Conservation (phyloP, 2,113 vertebrate genomes). For the Holacanthus passer region DNA sequence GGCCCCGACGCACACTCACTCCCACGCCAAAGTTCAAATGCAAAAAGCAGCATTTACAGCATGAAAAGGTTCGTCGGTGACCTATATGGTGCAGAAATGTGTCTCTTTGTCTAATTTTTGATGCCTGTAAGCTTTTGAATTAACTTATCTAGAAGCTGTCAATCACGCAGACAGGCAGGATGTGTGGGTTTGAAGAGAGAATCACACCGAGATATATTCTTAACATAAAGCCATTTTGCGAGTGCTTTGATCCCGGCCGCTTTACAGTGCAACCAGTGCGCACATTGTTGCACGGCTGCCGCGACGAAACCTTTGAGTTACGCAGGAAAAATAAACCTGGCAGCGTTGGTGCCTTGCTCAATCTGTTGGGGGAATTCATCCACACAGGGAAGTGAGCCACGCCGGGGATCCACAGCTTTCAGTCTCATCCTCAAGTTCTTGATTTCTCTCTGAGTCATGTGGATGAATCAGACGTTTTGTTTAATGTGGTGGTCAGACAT, state of each 20-base stretch:
- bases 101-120: conserved; percentile 62
- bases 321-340: neutral
- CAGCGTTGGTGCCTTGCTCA: conserved; percentile 5
- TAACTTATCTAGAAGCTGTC: conserved; percentile 54
- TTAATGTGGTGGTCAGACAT: neutral
- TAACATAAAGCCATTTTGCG: conserved; percentile 51
- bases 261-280: neutral
- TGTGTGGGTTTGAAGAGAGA: conserved; percentile 28
- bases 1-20: conserved; percentile 11
- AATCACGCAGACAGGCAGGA: conserved; percentile 42
- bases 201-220: conserved; percentile 28
- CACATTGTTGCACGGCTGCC: conserved; percentile 16
- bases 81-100: conserved; percentile 54
- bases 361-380: conserved; percentile 24
- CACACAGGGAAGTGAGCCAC: neutral
- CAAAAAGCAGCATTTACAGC: conserved; percentile 38
- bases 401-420: neutral
- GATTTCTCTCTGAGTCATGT: conserved; percentile 15
- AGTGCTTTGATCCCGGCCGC: conserved; percentile 55
- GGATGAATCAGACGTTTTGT: neutral
- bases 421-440: conserved; percentile 9
- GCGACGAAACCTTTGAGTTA: conserved; percentile 35
- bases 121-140: conserved; percentile 46
- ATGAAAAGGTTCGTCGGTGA: conserved; percentile 44
- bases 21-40: conserved; percentile 54